Percentiles rank a stretch among this genome's conserved stretches.
Conservation (phyloP, 2,113 vertebrate genomes). For the Coptodon bakossiorum region DNA sequence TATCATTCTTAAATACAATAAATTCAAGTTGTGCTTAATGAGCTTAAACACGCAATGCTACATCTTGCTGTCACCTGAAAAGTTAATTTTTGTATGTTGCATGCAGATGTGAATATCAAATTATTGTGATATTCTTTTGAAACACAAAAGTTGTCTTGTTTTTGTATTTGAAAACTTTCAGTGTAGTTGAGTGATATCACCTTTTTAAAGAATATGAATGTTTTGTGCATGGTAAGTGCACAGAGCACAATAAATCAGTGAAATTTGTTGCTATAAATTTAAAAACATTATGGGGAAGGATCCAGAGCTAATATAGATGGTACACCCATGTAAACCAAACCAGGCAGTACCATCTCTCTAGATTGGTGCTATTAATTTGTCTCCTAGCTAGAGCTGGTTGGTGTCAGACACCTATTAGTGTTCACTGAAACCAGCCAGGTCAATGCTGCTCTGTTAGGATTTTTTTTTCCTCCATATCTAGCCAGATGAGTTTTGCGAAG, state of each 20-base stretch:
- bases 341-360: background rate
- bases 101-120: slow-evolving; percentile 60
- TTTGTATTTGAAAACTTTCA: background rate
- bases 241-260: background rate
- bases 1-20: slow-evolving; percentile 47
- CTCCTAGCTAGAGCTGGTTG: background rate
- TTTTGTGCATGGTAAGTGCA: background rate
- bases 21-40: slow-evolving; percentile 32
- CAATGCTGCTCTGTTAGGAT: background rate
- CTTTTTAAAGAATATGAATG: background rate
- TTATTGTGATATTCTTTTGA: slow-evolving; percentile 43
- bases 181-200: background rate
- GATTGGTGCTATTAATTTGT: background rate
- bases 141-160: background rate
- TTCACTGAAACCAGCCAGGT: background rate
- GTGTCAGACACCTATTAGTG: background rate
- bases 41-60: slow-evolving; percentile 34
- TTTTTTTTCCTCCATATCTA: background rate
- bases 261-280: background rate
- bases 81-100: slow-evolving; percentile 52
- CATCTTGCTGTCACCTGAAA: slow-evolving; percentile 44
- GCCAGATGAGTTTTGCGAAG: background rate
- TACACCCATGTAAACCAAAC: background rate
- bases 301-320: background rate
- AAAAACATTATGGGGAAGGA: background rate